Evolutionary conservation across 2,113 vertebrate species (phyloP), one percentile per base, ranked within the genome.

Genomic region (Leptocoma aspasia): DNA sequence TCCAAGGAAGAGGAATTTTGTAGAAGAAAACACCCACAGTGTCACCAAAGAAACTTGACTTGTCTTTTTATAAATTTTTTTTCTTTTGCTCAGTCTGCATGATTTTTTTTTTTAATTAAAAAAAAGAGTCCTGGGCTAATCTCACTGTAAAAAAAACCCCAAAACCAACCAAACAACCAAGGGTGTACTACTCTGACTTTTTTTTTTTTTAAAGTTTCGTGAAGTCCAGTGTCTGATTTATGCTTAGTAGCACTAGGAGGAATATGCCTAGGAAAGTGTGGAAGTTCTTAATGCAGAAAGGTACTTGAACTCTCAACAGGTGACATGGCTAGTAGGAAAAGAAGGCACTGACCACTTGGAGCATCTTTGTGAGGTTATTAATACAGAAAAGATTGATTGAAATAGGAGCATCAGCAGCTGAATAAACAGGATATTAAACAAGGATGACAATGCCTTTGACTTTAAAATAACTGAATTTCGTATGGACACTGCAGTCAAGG

Each of bases 401-500:
- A 94, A 28, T 18, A 31, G 44, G 26, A 89, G 18, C 26, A 81
- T 89, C 79, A 83, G 82, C 68, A 83, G 33, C 13, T 69, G 57
- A 78, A 94, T 90, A 88, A 95, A 52, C 54, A 78, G 65, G 68
- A 71, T 93, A 49, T 86, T 90, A 45, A 91, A 86, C 59, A 92
- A 81, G 37, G 63, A 52, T 52, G 53, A n/a, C 49, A 69, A 7
- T 90, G 60, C 35, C n/a, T 92, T 86, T 39, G 66, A 27, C 72
- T 92, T 95, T 18, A 76, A 59, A 92, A 89, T 78, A 84, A 71
- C 64, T 73, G 37, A 75, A 59, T 92, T 90, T 87, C 24, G 11
- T 47, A 15, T n/a, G 54, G 45, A 30, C 15, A 9, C 41, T 68
- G 90, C 73, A 94, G 42, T 86, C 41, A 70, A 42, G 60, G 35